phyloP scores from a whole-genome alignment of 2,797 vertebrate species.

The Peromyscus attwateri region DNA sequence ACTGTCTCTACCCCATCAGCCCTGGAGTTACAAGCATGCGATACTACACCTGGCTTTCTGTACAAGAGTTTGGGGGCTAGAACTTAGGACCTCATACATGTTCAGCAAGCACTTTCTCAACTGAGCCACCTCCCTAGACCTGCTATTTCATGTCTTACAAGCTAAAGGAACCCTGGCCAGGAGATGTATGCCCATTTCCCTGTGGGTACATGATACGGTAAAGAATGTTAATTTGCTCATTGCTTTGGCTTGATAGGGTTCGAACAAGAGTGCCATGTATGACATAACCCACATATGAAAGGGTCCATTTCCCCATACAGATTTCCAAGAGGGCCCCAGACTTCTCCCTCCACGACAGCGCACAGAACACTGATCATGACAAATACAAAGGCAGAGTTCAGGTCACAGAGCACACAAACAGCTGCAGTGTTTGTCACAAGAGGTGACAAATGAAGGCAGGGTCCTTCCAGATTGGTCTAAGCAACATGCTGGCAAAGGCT shows the following conservation, averaged over 20 bases:
- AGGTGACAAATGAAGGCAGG: neutral
- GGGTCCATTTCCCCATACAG: neutral
- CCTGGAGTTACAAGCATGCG: neutral
- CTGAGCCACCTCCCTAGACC: neutral
- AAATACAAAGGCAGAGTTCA: neutral
- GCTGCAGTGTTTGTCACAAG: neutral
- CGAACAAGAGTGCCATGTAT: neutral
- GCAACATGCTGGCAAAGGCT: neutral
- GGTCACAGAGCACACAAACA: neutral
- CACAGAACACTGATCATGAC: neutral
- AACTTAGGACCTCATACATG: neutral
- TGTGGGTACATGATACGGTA: neutral
- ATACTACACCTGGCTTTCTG: neutral
- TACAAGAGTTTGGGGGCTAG: no score
- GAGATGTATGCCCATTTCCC: neutral
- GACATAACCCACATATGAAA: accelerated
- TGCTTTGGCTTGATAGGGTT: no score
- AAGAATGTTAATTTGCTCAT: neutral
- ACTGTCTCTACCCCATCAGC: neutral
- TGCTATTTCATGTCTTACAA: neutral
- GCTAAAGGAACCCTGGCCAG: accelerated
- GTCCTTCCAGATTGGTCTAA: neutral
- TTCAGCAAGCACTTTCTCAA: neutral
- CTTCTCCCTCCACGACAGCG: neutral
- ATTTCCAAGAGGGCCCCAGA: neutral